Conservation (phyloP, 2,113 vertebrate genomes). For the Drymodes brunneopygia region DNA sequence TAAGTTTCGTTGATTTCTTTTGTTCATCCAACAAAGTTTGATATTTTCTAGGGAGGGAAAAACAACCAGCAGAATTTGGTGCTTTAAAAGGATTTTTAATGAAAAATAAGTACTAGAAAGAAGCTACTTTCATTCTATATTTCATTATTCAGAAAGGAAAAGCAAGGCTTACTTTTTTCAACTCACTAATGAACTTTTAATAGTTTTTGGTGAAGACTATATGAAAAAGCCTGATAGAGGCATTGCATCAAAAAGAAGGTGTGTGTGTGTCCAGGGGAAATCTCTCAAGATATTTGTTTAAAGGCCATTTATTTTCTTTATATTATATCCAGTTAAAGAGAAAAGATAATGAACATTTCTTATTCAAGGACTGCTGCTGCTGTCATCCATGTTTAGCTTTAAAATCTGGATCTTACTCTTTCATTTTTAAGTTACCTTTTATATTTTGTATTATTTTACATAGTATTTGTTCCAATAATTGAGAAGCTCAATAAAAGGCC, state of each 20-base stretch:
- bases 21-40: background rate
- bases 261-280: accelerated
- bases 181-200: background rate
- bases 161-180: background rate
- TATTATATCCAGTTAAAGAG: background rate
- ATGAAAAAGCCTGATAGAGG: background rate
- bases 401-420: background rate
- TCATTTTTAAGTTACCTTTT: background rate
- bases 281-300: background rate
- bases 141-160: background rate
- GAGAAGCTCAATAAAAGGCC: background rate
- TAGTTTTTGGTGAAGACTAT: background rate
- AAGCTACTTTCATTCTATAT: background rate
- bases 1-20: conserved; percentile 38
- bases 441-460: background rate
- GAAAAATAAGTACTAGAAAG: background rate
- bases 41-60: conserved; percentile 39
- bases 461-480: background rate
- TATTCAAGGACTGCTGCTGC: background rate
- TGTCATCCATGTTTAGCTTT: background rate
- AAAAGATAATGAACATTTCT: background rate
- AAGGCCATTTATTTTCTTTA: background rate
- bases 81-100: conserved; percentile 12
- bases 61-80: background rate
- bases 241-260: background rate